Percentiles rank a stretch among this genome's conserved stretches.
Conservation (phyloP, 2,113 vertebrate species). For the Neotoma lepida region DNA sequence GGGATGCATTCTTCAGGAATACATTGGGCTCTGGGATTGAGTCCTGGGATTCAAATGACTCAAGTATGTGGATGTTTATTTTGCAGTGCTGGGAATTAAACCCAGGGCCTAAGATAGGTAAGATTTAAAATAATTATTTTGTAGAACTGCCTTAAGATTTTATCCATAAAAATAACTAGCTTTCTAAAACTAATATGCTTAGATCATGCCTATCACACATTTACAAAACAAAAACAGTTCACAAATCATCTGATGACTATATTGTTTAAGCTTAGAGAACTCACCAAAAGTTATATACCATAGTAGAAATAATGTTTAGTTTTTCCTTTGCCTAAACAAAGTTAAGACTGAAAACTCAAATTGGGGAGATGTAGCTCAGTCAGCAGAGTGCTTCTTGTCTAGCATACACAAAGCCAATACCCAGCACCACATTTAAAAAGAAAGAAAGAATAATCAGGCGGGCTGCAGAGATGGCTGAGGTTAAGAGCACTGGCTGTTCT, state of each 20-base stretch:
- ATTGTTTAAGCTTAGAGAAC: not conserved
- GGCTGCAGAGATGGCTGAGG: too few relatives aligned
- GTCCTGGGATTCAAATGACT: not conserved
- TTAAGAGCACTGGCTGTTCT: too few relatives aligned
- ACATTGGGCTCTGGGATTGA: not conserved
- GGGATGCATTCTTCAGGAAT: not conserved
- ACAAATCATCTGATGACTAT: not conserved
- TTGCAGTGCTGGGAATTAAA: not conserved
- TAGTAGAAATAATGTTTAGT: not conserved
- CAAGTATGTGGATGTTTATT: not conserved
- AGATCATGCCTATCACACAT: not conserved
- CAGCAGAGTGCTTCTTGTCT: not conserved
- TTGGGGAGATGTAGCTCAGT: not conserved
- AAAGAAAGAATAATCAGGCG: not conserved
- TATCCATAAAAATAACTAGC: not conserved
- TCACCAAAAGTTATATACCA: not conserved
- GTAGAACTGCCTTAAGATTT: not conserved
- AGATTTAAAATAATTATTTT: not conserved
- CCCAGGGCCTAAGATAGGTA: not conserved
- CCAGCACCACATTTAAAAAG: not conserved
- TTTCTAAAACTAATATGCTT: not conserved
- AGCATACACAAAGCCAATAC: not conserved
- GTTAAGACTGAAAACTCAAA: constrained; percentile 28
- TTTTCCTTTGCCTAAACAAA: constrained; percentile 43
- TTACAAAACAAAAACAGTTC: not conserved